Conservation (phyloP, 1,140 invertebrate genomes). For the Anastrepha obliqua region DNA sequence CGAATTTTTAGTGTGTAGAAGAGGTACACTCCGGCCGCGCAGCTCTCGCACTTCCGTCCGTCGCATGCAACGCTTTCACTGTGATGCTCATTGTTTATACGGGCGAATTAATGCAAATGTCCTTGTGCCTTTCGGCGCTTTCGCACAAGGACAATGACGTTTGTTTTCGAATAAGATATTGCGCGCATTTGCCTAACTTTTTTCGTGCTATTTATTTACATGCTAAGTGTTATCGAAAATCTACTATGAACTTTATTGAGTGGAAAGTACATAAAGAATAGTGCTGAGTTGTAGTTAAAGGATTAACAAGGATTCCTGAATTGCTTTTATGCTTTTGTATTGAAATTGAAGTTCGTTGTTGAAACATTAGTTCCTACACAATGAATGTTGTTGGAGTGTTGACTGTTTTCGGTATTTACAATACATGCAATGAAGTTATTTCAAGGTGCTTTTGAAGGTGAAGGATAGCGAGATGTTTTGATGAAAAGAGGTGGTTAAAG, state of each 20-base stretch:
- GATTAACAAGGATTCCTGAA: not conserved
- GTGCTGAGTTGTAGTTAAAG: not conserved
- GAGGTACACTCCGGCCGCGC: not conserved
- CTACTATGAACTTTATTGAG: conserved; percentile 46
- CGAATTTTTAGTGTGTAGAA: not conserved
- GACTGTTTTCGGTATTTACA: not conserved
- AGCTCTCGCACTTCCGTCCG: not conserved
- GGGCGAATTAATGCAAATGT: conserved; percentile 48
- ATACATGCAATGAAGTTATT: no score
- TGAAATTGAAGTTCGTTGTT: conserved; percentile 20
- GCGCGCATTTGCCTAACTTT: not conserved
- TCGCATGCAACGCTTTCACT: not conserved
- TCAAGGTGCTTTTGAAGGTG: no score
- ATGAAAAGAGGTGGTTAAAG: no score
- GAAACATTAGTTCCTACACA: not conserved
- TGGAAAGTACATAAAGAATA: conserved; percentile 24
- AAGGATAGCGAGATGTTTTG: no score
- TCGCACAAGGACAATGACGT: conserved; percentile 1
- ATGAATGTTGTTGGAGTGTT: not conserved
- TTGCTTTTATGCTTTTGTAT: conserved; percentile 39
- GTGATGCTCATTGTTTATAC: conserved; percentile 44
- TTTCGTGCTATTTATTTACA: not conserved
- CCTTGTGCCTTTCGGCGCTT: conserved; percentile 33
- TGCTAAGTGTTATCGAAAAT: conserved; percentile 37
- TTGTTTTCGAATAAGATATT: conserved; percentile 13